These are phyloP conservation scores for Harlomillsia oculata DNA, from an alignment of 1,140 invertebrate species.

Conservation along the genomic window DNA sequence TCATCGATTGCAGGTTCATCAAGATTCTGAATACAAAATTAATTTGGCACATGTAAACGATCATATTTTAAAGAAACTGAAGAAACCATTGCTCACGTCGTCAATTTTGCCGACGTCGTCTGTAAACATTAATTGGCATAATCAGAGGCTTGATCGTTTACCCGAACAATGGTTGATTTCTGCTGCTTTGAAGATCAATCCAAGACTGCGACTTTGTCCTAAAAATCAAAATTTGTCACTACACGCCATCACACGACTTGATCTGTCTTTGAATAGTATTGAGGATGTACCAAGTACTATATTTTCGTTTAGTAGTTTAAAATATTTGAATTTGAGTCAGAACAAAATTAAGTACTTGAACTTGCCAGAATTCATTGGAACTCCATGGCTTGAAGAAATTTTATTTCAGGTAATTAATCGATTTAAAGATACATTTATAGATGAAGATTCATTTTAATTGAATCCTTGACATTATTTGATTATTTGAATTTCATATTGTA, in stretches of 20 bases:
- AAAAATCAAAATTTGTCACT: conserved; percentile 62
- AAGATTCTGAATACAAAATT: conserved; percentile 39
- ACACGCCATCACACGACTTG: conserved; percentile 83
- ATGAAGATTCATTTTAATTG: neutral
- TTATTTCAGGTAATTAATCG: conserved; percentile 74
- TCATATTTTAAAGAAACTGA: conserved; percentile 27
- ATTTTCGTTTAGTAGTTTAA: conserved; percentile 60
- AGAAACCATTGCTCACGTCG: conserved; percentile 36
- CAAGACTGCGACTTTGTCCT: conserved; percentile 61
- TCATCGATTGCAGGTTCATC: conserved; percentile 33
- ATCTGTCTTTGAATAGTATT: conserved; percentile 84
- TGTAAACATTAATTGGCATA: conserved; percentile 92
- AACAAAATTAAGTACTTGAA: conserved; percentile 73
- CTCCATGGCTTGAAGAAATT: conserved; percentile 74
- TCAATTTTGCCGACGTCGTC: conserved; percentile 73
- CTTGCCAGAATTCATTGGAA: conserved; percentile 37
- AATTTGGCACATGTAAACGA: conserved; percentile 24
- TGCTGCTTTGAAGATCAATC: conserved; percentile 73
- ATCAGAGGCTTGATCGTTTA: conserved; percentile 58
- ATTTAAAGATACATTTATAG: neutral
- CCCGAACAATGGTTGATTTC: conserved; percentile 70
- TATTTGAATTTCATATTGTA: conserved; percentile 47
- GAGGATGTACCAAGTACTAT: conserved; percentile 58
- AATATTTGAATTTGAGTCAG: conserved; percentile 72
- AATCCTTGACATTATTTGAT: neutral